Percentiles rank a stretch among this genome's conserved stretches.
These are phyloP conservation scores for Galaxias olidus DNA, from an alignment of 2,797 vertebrate species.

Conservation along the genomic window DNA sequence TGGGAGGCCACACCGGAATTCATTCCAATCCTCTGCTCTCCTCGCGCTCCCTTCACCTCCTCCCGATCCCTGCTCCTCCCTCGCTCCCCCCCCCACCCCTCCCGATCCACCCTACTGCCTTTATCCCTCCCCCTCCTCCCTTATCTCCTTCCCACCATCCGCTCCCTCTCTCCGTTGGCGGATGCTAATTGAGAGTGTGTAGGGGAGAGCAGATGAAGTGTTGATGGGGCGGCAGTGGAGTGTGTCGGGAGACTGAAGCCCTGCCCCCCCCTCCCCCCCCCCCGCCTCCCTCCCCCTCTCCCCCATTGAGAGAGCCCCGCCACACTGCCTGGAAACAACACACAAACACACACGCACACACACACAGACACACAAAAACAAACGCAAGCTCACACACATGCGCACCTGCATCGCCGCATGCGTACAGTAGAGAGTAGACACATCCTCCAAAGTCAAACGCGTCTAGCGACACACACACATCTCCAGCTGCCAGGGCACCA, in stretches of 20 bases:
- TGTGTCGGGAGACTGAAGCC: slow-evolving; percentile 81
- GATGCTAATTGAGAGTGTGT: slow-evolving; percentile 83
- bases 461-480: no score
- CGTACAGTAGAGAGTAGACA: no score
- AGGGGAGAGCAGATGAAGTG: slow-evolving; percentile 81
- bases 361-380: neutral
- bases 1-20: no score
- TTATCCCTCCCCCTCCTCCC: neutral
- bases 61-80: neutral
- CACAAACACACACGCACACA: slow-evolving; percentile 13
- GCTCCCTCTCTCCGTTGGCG: slow-evolving; percentile 53
- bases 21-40: neutral
- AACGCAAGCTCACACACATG: neutral
- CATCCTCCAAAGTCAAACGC: no score
- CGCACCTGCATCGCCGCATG: slow-evolving; percentile 9
- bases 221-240: slow-evolving; percentile 81
- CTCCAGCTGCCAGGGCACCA: no score
- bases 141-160: neutral
- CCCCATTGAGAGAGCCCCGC: slow-evolving; percentile 47
- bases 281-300: slow-evolving; percentile 76
- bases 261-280: slow-evolving; percentile 80
- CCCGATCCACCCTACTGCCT: neutral
- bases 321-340: neutral
- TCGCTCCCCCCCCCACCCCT: neutral
- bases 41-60: neutral